phyloP scores from a whole-genome alignment of 2,888 invertebrate genomes.

The Pterostichus madidus region DNA sequence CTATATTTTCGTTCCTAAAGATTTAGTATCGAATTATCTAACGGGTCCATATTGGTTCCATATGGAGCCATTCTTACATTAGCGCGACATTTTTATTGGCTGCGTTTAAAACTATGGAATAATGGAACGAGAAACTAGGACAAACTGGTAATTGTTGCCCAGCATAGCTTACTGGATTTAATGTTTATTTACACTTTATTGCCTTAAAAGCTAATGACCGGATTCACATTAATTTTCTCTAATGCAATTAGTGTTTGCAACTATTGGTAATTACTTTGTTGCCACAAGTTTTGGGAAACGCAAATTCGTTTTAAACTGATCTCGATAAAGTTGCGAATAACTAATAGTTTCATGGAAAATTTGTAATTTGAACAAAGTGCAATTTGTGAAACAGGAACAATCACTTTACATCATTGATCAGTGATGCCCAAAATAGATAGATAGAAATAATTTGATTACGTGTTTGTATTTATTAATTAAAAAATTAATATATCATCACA shows the following conservation, averaged over 20 bases:
- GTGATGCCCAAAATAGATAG: too few species aligned
- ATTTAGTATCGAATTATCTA: background rate
- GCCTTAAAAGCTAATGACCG: slow-evolving; percentile 25
- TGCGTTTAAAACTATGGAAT: slow-evolving; percentile 23
- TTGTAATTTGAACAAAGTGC: background rate
- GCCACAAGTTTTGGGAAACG: background rate
- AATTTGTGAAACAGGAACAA: background rate
- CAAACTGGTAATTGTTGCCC: slow-evolving; percentile 27
- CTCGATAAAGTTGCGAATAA: background rate
- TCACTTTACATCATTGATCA: background rate
- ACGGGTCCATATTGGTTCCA: background rate
- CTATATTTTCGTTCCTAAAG: background rate
- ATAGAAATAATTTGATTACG: too few species aligned
- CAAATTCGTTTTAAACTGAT: slow-evolving; percentile 8
- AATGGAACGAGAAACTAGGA: background rate
- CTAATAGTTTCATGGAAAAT: background rate
- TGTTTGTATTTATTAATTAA: too few species aligned
- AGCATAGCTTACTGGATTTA: background rate
- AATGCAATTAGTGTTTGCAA: slow-evolving; percentile 16
- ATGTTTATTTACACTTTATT: slow-evolving; percentile 46
- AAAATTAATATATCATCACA: too few species aligned
- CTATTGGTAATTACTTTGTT: slow-evolving; percentile 19
- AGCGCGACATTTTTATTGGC: slow-evolving; percentile 24
- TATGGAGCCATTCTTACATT: slow-evolving; percentile 24
- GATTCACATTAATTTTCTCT: slow-evolving; percentile 21